Conservation (phyloP, 2,797 vertebrate species). For the Aeoliscus strigatus region DNA sequence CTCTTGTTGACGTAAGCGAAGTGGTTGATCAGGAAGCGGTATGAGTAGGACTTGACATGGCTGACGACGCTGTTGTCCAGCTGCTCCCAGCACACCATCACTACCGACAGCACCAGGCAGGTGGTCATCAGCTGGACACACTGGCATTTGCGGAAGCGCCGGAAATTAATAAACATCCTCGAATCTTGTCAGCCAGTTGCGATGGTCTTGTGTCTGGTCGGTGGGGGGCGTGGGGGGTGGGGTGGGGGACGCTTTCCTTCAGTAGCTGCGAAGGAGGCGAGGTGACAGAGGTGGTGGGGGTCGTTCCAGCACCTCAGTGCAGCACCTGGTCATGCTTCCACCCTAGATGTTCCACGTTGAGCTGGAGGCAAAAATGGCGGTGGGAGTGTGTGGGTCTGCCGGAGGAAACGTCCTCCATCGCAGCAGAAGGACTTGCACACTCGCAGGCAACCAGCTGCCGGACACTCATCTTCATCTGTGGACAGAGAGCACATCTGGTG, state of each 20-base stretch:
- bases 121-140: slow-evolving; percentile 79
- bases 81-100: slow-evolving; percentile 82
- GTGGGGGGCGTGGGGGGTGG: slow-evolving; percentile 37
- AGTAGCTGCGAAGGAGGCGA: not conserved
- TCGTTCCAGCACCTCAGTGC: slow-evolving; percentile 33
- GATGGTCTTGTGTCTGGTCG: slow-evolving; percentile 37
- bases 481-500: slow-evolving; percentile 13
- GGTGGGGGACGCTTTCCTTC: slow-evolving; percentile 16
- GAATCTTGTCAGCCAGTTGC: slow-evolving; percentile 11
- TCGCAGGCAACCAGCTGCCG: not conserved
- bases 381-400: slow-evolving; percentile 17
- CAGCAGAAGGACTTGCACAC: slow-evolving; percentile 1
- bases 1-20: slow-evolving; percentile 85
- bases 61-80: slow-evolving; percentile 80
- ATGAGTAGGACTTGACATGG: slow-evolving; percentile 85
- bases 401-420: slow-evolving; percentile 13
- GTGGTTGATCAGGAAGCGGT: slow-evolving; percentile 88
- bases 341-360: slow-evolving; percentile 43
- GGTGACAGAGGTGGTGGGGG: not conserved
- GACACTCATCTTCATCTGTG: slow-evolving; percentile 24
- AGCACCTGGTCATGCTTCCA: slow-evolving; percentile 49
- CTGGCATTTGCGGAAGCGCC: slow-evolving; percentile 80
- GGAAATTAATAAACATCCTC: slow-evolving; percentile 80
- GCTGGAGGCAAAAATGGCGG: slow-evolving; percentile 1
- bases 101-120: slow-evolving; percentile 75